These are phyloP conservation scores for Pentamera pediparva DNA, from an alignment of 53 echinoderm and acorn worm species.

Conservation along the genomic window DNA sequence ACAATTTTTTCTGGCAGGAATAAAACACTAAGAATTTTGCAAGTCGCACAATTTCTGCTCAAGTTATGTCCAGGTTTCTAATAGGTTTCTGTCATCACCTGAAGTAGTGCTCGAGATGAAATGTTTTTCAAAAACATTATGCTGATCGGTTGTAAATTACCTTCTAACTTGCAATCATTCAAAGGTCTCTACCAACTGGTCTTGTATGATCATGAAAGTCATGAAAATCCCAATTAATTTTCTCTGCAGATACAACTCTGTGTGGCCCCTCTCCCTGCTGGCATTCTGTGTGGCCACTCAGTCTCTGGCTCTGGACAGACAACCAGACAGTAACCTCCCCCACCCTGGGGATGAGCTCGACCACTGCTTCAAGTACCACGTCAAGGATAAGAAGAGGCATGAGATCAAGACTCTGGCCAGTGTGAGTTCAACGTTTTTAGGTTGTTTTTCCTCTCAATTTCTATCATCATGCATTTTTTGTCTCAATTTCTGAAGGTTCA, in stretches of 20 bases:
- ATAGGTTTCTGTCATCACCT: no score
- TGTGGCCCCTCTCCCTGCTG: constrained; percentile 75
- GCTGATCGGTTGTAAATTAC: no score
- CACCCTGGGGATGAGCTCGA: constrained; percentile 33
- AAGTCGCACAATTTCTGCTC: no score
- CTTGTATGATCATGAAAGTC: no score
- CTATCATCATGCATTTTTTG: not conserved
- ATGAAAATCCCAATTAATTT: not conserved
- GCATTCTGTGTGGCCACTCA: constrained; percentile 66
- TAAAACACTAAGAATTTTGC: no score
- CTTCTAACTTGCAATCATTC: no score
- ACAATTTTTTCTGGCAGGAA: no score
- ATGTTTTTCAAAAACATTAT: no score
- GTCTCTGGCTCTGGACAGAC: constrained; percentile 48
- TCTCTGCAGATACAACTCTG: constrained; percentile 17
- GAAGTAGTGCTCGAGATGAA: not conserved
- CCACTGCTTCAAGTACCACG: constrained; percentile 64
- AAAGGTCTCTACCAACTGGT: no score
- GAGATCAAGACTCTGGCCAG: constrained; percentile 71
- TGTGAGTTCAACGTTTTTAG: constrained; percentile 37
- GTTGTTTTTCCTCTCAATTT: not conserved
- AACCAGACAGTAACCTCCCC: not conserved
- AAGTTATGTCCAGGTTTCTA: no score
- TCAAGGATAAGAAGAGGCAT: constrained; percentile 79
- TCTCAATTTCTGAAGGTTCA: no score